These are phyloP conservation scores for Rhynchotus rufescens DNA, from an alignment of 2,797 vertebrate genomes.

Conservation along the genomic window DNA sequence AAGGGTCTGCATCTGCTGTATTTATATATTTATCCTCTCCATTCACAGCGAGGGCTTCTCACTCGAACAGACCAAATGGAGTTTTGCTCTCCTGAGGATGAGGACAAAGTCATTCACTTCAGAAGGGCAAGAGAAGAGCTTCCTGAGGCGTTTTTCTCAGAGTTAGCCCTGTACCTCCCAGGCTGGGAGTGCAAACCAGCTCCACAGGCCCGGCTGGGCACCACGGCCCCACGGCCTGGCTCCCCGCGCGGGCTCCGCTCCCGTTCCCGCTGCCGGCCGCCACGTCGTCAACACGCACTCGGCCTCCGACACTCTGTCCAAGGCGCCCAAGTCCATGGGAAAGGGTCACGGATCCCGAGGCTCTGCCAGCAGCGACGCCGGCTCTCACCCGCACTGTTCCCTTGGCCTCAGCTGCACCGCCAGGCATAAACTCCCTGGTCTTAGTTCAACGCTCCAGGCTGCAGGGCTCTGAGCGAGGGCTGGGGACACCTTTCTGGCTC, in stretches of 20 bases:
- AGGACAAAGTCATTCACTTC: not conserved
- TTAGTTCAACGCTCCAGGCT: not conserved
- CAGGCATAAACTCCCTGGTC: not conserved
- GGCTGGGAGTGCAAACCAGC: not conserved
- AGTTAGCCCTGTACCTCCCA: not conserved
- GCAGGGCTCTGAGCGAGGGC: not conserved
- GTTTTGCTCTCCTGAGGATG: not conserved
- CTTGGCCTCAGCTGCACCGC: not conserved
- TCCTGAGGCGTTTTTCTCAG: not conserved
- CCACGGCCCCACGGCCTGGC: too few relatives aligned
- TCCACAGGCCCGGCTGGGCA: accelerated
- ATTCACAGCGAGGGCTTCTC: not conserved
- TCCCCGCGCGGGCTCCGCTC: too few relatives aligned
- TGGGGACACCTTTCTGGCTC: not conserved
- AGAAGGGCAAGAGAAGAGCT: not conserved
- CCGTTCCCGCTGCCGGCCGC: too few relatives aligned
- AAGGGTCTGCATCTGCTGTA: not conserved
- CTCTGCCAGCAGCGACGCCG: too few relatives aligned
- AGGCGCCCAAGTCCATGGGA: not conserved
- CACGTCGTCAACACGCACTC: too few relatives aligned
- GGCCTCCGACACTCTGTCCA: too few relatives aligned
- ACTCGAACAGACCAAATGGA: not conserved
- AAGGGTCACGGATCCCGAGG: not conserved
- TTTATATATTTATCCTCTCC: not conserved
- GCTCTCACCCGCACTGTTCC: not conserved